Percentiles rank a stretch among this genome's conserved stretches.
phyloP scores from a whole-genome alignment of 1,140 invertebrate species.

The Zaprionus africanus region DNA sequence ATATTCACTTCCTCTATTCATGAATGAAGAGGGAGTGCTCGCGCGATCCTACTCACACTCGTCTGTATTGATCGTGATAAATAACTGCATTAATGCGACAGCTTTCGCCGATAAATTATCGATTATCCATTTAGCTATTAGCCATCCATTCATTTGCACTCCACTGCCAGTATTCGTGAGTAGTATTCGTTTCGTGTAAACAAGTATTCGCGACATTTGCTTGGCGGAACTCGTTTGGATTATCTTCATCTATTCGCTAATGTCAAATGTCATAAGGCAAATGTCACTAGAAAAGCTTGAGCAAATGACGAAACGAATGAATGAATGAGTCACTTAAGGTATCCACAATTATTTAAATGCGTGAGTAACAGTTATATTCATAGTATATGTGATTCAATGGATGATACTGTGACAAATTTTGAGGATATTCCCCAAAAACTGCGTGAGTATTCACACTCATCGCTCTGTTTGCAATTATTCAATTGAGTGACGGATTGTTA shows the following conservation, averaged over 20 bases:
- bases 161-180: neutral
- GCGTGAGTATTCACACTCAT: neutral
- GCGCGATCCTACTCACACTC: slow-evolving; percentile 27
- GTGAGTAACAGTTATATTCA: neutral
- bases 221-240: neutral
- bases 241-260: neutral
- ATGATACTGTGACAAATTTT: neutral
- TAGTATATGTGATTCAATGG: neutral
- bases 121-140: slow-evolving; percentile 37
- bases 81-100: slow-evolving; percentile 80
- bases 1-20: slow-evolving; percentile 57
- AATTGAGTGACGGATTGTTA: neutral
- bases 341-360: neutral
- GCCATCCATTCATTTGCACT: neutral
- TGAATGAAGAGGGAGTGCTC: slow-evolving; percentile 56
- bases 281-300: neutral
- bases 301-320: neutral
- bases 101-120: slow-evolving; percentile 71
- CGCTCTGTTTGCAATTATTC: neutral
- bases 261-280: neutral
- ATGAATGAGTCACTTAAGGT: neutral
- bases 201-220: slow-evolving; percentile 1
- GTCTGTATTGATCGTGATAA: slow-evolving; percentile 63
- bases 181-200: slow-evolving; percentile 7
- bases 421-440: neutral